phyloP scores from a whole-genome alignment of 1,140 invertebrate genomes.

The Lepidurus couesii region DNA sequence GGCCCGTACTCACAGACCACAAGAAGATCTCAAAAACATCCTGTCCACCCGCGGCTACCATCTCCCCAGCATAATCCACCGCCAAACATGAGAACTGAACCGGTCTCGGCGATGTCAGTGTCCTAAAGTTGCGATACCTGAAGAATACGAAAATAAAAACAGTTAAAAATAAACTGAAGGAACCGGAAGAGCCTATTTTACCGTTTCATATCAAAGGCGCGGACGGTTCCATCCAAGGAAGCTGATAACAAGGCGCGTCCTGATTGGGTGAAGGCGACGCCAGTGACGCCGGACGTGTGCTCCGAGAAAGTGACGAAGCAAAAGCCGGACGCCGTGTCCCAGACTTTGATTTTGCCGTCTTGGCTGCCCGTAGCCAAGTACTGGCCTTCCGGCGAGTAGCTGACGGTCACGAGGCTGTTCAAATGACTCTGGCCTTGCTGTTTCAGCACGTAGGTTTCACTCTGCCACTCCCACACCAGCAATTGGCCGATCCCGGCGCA shows the following conservation, averaged over 20 bases:
- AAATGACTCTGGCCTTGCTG: conserved; percentile 79
- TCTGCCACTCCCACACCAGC: conserved; percentile 98
- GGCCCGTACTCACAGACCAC: conserved; percentile 89
- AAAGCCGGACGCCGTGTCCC: conserved; percentile 84
- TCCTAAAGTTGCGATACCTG: conserved; percentile 94
- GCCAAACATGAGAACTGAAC: conserved; percentile 90
- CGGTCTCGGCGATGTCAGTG: conserved; percentile 80
- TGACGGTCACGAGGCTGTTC: conserved; percentile 76
- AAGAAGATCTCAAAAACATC: conserved; percentile 92
- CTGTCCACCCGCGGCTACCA: conserved; percentile 86
- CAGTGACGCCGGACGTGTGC: conserved; percentile 73
- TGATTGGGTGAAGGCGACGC: conserved; percentile 77
- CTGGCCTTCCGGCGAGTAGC: conserved; percentile 86
- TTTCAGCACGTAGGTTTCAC: conserved; percentile 96
- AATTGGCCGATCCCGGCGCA: conserved; percentile 79
- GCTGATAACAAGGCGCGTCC: conserved; percentile 86
- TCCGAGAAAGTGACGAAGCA: conserved; percentile 93
- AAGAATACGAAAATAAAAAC: conserved; percentile 36
- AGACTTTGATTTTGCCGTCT: conserved; percentile 82
- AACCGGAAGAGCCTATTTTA: conserved; percentile 39
- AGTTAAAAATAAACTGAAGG: conserved; percentile 30
- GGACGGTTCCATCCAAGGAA: conserved; percentile 89
- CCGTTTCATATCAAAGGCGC: conserved; percentile 87
- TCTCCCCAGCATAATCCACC: conserved; percentile 79
- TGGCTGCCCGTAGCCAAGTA: conserved; percentile 87